Conservation (phyloP, 2,797 vertebrate genomes). For the Oreochromis grahami region DNA sequence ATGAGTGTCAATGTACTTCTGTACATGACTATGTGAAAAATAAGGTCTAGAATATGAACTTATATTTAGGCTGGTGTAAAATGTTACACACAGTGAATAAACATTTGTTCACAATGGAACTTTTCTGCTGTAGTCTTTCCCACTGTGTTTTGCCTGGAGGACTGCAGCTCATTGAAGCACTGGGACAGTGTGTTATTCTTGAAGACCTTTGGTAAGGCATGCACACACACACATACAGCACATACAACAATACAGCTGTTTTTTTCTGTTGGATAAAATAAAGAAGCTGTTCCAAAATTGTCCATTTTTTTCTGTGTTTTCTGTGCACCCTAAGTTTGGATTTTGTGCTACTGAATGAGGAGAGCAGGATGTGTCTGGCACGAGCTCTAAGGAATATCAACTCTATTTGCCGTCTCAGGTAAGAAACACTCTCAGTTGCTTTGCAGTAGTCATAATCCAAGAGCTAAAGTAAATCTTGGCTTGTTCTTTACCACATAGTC, state of each 20-base stretch:
- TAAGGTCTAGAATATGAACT: background rate
- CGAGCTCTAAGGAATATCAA: constrained; percentile 56
- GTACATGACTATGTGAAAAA: background rate
- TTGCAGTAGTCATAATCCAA: background rate
- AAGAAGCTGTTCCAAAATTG: background rate
- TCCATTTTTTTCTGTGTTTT: background rate
- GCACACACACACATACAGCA: background rate
- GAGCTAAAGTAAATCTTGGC: background rate
- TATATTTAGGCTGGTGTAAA: background rate
- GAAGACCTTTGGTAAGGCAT: constrained; percentile 65
- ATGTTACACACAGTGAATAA: background rate
- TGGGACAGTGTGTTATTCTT: constrained; percentile 54
- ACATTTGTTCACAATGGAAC: background rate
- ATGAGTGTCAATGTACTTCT: background rate
- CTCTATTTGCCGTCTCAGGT: constrained; percentile 77
- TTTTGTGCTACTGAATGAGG: constrained; percentile 59
- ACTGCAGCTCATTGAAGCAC: constrained; percentile 45
- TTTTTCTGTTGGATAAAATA: background rate
- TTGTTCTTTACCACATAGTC: background rate
- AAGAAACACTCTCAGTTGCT: constrained; percentile 42
- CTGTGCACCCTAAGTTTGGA: constrained; percentile 71
- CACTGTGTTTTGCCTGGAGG: constrained; percentile 47
- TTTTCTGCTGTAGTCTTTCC: constrained; percentile 62
- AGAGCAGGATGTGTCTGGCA: constrained; percentile 52
- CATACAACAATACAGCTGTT: background rate